A percentile compares a stretch with the other conserved stretches of the same genome.
These are phyloP conservation scores for Eupelmus urozonus DNA, from an alignment of 2,888 invertebrate species.

Conservation along the genomic window DNA sequence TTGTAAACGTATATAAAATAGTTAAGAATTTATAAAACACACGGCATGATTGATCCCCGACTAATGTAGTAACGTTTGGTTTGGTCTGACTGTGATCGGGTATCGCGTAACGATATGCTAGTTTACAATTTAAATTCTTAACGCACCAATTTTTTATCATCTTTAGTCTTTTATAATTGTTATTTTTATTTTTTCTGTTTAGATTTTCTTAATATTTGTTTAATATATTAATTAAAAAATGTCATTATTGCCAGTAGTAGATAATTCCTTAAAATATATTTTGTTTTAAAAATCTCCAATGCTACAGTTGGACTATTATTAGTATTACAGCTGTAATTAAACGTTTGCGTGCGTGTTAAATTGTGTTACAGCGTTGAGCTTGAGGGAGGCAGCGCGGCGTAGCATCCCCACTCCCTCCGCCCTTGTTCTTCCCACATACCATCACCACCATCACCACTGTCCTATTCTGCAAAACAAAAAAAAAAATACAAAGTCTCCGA, in stretches of 20 bases:
- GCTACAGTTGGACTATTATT: slow-evolving; percentile 46
- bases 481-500: slow-evolving; percentile 30
- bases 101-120: slow-evolving; percentile 54
- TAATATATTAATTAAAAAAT: neutral
- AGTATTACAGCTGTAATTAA: slow-evolving; percentile 68
- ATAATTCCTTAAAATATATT: neutral
- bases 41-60: slow-evolving; percentile 73
- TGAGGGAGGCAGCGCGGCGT: slow-evolving; percentile 78
- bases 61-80: slow-evolving; percentile 76
- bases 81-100: slow-evolving; percentile 68
- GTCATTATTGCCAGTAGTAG: slow-evolving; percentile 21
- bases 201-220: neutral
- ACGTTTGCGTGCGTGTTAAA: slow-evolving; percentile 76
- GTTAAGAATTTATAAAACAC: slow-evolving; percentile 60
- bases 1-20: slow-evolving; percentile 57
- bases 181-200: slow-evolving; percentile 45
- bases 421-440: slow-evolving; percentile 62
- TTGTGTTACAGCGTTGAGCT: slow-evolving; percentile 78
- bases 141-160: slow-evolving; percentile 41
- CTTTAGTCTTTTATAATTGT: slow-evolving; percentile 21
- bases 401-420: slow-evolving; percentile 71
- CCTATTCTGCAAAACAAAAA: slow-evolving; percentile 54
- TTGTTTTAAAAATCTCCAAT: slow-evolving; percentile 56
- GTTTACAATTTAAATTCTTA: slow-evolving; percentile 41
- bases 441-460: slow-evolving; percentile 55